Conservation (phyloP, 2,113 vertebrate species). For the Neolamprologus fasciatus region DNA sequence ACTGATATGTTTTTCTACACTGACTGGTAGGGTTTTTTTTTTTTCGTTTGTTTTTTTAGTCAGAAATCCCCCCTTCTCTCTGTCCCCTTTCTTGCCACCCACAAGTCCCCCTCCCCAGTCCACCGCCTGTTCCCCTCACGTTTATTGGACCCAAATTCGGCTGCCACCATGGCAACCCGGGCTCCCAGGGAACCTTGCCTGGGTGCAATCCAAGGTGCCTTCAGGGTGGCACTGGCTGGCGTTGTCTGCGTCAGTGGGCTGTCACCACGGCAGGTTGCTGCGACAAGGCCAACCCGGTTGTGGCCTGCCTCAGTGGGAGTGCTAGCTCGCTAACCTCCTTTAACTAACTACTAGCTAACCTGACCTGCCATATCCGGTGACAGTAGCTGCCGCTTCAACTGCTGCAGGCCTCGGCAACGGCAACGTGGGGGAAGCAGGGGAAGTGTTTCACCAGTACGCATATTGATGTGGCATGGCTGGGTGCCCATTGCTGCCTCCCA, state of each 20-base stretch:
- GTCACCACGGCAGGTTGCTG: conserved; percentile 33
- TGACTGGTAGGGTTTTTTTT: fast-evolving
- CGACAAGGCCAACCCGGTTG: conserved; percentile 4
- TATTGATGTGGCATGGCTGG: conserved; percentile 71
- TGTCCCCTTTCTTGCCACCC: conserved; percentile 23
- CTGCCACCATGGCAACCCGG: conserved; percentile 74
- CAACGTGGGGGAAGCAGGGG: conserved; percentile 19
- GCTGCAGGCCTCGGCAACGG: conserved; percentile 18
- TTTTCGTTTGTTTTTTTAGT: not conserved
- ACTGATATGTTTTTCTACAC: not conserved
- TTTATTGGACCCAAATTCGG: conserved; percentile 72
- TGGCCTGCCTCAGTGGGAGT: not conserved
- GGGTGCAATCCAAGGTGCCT: conserved; percentile 70
- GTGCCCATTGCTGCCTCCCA: conserved; percentile 69
- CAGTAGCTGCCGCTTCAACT: conserved; percentile 30
- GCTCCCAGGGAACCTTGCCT: conserved; percentile 70
- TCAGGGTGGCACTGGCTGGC: conserved; percentile 61
- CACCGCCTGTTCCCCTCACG: conserved; percentile 46
- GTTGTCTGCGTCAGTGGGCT: conserved; percentile 42
- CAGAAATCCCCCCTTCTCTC: conserved; percentile 2
- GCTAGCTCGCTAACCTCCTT: conserved; percentile 32
- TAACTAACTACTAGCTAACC: conserved; percentile 48
- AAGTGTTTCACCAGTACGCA: conserved; percentile 58
- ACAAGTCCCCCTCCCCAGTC: conserved; percentile 30
- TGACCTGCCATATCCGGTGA: conserved; percentile 45